These are phyloP conservation scores for Probaryconus sp. DNA, from an alignment of 1,140 invertebrate species.

Conservation along the genomic window DNA sequence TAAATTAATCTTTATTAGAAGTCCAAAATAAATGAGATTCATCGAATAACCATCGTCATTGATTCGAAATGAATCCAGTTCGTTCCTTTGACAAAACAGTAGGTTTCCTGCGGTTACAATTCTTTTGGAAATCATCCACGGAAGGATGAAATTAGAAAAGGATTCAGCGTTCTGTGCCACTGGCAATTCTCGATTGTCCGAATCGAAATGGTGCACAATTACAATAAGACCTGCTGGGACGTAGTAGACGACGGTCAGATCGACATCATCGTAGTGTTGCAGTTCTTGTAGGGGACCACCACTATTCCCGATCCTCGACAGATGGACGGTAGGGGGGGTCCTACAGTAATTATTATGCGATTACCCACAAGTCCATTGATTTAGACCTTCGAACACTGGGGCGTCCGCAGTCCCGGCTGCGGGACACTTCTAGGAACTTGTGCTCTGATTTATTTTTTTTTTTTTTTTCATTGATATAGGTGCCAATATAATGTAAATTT, in stretches of 20 bases:
- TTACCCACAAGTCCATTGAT: slow-evolving; percentile 79
- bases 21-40: too few species aligned
- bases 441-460: too few species aligned
- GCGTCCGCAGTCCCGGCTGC: slow-evolving; percentile 45
- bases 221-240: slow-evolving; percentile 76
- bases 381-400: slow-evolving; percentile 75
- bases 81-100: slow-evolving; percentile 32
- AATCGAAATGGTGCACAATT: slow-evolving; percentile 58
- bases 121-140: slow-evolving; percentile 55
- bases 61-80: too few species aligned
- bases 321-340: slow-evolving; percentile 75
- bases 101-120: slow-evolving; percentile 43
- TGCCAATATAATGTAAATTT: too few species aligned
- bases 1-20: too few species aligned
- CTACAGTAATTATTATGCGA: slow-evolving; percentile 78
- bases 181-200: slow-evolving; percentile 55
- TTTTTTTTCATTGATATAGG: too few species aligned
- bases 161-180: slow-evolving; percentile 50
- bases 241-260: slow-evolving; percentile 65
- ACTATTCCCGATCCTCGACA: slow-evolving; percentile 71
- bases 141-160: slow-evolving; percentile 59
- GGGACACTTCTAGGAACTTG: slow-evolving; percentile 40
- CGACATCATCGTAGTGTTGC: slow-evolving; percentile 62
- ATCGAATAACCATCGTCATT: too few species aligned
- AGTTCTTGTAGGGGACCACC: slow-evolving; percentile 59